Conservation (phyloP, 2,113 vertebrate species). For the Pteronura brasiliensis region DNA sequence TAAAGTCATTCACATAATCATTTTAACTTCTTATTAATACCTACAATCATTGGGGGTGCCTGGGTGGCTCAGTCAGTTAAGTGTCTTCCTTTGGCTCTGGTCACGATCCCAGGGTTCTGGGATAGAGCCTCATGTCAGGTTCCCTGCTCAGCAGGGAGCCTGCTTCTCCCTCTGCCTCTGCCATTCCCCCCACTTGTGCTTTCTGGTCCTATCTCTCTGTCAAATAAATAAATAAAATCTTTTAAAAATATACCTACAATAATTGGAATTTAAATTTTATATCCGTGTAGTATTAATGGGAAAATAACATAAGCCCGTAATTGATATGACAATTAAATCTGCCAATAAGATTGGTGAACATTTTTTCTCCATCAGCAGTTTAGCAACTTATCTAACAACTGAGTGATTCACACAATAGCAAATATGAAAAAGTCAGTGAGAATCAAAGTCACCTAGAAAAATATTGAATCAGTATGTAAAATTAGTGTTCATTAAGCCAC, state of each 20-base stretch:
- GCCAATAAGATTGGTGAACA: slow-evolving; percentile 31
- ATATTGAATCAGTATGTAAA: not conserved
- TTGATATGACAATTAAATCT: slow-evolving; percentile 59
- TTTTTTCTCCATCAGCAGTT: slow-evolving; percentile 15
- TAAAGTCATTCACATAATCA: slow-evolving; percentile 25
- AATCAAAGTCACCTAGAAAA: not conserved
- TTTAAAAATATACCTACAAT: not conserved
- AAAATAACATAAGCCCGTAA: slow-evolving; percentile 16
- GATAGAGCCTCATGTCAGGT: too few species aligned
- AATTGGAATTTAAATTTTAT: slow-evolving; percentile 44
- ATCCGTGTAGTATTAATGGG: not conserved
- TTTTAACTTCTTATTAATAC: slow-evolving; percentile 40
- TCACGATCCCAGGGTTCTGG: too few species aligned
- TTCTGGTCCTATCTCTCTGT: not conserved
- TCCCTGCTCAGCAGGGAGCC: too few species aligned
- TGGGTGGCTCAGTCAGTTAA: too few species aligned
- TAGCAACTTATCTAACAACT: not conserved
- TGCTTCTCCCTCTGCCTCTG: not conserved
- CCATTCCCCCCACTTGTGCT: not conserved
- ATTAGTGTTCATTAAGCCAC: not conserved
- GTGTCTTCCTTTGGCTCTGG: too few species aligned
- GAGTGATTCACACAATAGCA: not conserved
- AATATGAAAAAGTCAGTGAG: not conserved
- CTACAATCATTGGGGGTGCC: not conserved
- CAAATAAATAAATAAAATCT: not conserved